Conservation (phyloP, 2,113 vertebrate species). For the Corythornis vintsioides region DNA sequence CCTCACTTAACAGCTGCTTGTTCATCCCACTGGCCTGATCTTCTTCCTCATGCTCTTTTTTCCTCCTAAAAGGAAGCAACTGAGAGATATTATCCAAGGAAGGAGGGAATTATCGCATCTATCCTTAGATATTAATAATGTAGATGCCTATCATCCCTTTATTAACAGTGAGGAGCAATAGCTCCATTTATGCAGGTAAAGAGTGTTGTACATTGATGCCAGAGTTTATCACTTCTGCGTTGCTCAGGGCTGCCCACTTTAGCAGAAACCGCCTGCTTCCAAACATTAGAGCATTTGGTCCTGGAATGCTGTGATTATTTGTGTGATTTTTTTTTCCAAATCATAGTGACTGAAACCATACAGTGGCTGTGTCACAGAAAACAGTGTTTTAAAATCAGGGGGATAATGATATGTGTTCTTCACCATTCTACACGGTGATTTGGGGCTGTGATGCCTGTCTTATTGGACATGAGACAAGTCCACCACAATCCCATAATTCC, state of each 20-base stretch:
- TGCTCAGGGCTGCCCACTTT: neutral
- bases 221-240: neutral
- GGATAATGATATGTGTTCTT: neutral
- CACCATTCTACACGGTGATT: neutral
- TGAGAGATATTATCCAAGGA: neutral
- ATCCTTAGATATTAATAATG: neutral
- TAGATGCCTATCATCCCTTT: neutral
- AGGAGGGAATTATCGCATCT: neutral
- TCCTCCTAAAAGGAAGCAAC: neutral
- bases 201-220: neutral
- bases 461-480: neutral
- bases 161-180: neutral
- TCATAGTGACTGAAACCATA: neutral
- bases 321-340: neutral
- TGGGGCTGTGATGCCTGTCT: rapidly evolving
- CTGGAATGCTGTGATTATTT: neutral
- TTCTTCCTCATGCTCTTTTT: neutral
- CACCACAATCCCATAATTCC: neutral
- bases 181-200: neutral
- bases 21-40: slow-evolving; percentile 6
- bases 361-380: rapidly evolving
- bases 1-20: slow-evolving; percentile 12
- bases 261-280: neutral
- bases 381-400: neutral
- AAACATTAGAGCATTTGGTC: neutral